A percentile compares a stretch with the other conserved stretches of the same genome.
Evolutionary conservation across 2,888 invertebrate species (phyloP).

Genomic region (Hypolimnas misippus): DNA sequence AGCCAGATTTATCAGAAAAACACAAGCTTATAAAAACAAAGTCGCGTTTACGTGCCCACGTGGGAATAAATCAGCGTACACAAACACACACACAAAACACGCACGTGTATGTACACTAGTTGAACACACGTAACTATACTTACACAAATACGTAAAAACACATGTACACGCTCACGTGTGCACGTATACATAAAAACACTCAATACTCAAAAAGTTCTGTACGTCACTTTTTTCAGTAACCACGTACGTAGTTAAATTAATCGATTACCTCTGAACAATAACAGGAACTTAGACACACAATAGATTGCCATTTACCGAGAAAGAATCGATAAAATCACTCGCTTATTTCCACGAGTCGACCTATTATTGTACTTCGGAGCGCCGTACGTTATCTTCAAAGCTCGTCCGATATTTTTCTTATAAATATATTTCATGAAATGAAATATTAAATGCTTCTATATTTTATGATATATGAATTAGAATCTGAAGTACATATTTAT

Average conservation of each 20-base stretch:
- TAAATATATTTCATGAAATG: background rate
- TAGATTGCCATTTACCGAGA: constrained; percentile 16
- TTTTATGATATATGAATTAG: background rate
- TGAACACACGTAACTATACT: no score
- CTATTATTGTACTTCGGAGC: constrained; percentile 20
- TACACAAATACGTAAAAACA: background rate
- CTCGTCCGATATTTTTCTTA: constrained; percentile 10
- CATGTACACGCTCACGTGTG: background rate
- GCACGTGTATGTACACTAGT: no score
- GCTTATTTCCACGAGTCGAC: constrained; percentile 19
- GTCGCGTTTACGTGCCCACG: no score
- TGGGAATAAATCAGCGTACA: no score
- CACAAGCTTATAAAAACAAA: no score
- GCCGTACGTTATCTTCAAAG: background rate
- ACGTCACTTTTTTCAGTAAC: background rate
- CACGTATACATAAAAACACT: background rate
- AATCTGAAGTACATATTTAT: background rate
- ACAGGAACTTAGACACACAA: constrained; percentile 10
- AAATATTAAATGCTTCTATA: background rate
- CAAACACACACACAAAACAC: no score
- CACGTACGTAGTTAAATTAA: constrained; percentile 1
- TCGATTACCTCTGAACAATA: constrained; percentile 23
- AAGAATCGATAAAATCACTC: constrained; percentile 1
- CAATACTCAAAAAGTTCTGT: background rate
- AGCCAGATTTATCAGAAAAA: no score